Evolutionary conservation across 2,888 invertebrate species (phyloP).

Genomic region (Netelia fuscicornis): DNA sequence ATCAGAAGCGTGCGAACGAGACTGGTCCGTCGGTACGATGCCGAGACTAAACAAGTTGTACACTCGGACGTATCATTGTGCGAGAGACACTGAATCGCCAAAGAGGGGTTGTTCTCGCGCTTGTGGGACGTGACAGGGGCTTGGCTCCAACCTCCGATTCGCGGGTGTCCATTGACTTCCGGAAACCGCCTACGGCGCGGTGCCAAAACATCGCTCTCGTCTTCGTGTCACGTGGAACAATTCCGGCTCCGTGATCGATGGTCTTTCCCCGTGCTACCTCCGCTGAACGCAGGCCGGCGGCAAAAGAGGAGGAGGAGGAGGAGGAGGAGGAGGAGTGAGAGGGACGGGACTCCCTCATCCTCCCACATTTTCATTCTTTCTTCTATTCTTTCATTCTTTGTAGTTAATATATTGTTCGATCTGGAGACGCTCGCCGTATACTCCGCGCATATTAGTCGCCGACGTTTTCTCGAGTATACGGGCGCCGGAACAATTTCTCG

Average conservation of each 20-base stretch:
- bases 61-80: slow-evolving; percentile 57
- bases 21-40: slow-evolving; percentile 41
- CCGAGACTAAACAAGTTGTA: slow-evolving; percentile 69
- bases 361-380: slow-evolving; percentile 20
- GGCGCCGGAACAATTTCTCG: slow-evolving; percentile 3
- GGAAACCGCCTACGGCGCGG: slow-evolving; percentile 78
- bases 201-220: slow-evolving; percentile 80
- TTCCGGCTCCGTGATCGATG: slow-evolving; percentile 75
- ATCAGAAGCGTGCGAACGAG: slow-evolving; percentile 29
- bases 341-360: slow-evolving; percentile 2
- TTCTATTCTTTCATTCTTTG: slow-evolving; percentile 15
- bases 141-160: slow-evolving; percentile 73
- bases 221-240: slow-evolving; percentile 73
- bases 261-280: slow-evolving; percentile 25
- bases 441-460: too few species aligned
- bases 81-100: slow-evolving; percentile 10
- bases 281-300: background rate
- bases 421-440: slow-evolving; percentile 1
- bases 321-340: slow-evolving; percentile 13
- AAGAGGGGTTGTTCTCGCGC: slow-evolving; percentile 45
- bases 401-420: too few species aligned
- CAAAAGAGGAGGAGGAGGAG: background rate
- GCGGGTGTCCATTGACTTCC: slow-evolving; percentile 77
- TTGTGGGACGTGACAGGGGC: slow-evolving; percentile 54
- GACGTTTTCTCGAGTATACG: background rate